Base-by-base conservation (phyloP, 2,888 invertebrate species). In the Petrophora chlorosata region DNA sequence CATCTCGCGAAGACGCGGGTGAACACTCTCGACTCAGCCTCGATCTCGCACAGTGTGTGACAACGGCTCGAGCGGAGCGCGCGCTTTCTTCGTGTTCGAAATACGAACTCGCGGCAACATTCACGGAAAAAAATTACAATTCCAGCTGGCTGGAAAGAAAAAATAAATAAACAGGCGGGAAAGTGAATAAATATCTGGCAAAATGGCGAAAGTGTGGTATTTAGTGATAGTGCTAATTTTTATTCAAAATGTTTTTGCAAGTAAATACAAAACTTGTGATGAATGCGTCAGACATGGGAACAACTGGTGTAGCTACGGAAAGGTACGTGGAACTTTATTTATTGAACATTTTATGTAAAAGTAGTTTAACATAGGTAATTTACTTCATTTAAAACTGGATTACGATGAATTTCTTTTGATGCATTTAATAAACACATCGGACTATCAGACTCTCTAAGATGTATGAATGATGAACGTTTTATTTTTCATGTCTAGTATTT, bases 271-370 rank as follows among this genome's bases (percentile, higher is more conserved):
- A n/a, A 76, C 59, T 54, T 89, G 89, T 73, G 70, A 87, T 60
- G 75, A 81, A 54, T 90, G 89, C 65, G 71, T 85, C 51, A 70
- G 81, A 67, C 79, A 78, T 53, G 82, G 79, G 35, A 76, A 71
- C 19, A 42, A 60, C 25, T 89, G 88, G 88, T 89, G 89, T 65
- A 78, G 67, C 10, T 59, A 74, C 44, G 66, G 59, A 3, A 55
- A 54, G 63, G 82, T 84, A 63, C 69, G 74, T 70, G 34, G 44
- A 23, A 41, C 19, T 46, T 51, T 49, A 32, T 23, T 19, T 30
- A 36, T 38, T 19, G 1, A 19, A 19, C 7, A 2, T 5, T 5
- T 19, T 5, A 5, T 1, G 4, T 19, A 1, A 19, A 5, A 19
- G 5, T 5, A 1, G 19, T 5, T 19, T 1, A 19, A 7, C 4